A percentile compares a stretch with the other conserved stretches of the same genome.
Evolutionary conservation across 2,888 invertebrate genomes (phyloP).

Genomic region (Mechanitis mazaeus): DNA sequence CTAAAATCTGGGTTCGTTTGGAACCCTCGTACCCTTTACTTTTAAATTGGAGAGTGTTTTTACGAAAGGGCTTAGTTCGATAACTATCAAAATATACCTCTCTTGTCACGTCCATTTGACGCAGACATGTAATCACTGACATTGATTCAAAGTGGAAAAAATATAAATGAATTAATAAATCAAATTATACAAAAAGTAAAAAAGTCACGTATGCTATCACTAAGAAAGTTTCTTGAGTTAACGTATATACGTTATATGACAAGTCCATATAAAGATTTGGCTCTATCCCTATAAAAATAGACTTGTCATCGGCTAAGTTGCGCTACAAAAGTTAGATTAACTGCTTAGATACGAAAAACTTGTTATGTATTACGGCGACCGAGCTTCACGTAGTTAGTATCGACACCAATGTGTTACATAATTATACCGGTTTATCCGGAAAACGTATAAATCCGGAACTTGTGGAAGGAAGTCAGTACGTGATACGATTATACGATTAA

Average conservation of each 20-base stretch:
- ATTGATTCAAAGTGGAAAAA: no score
- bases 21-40: no score
- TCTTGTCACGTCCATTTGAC: no score
- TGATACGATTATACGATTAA: conserved; percentile 6
- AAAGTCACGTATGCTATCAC: no score
- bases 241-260: conserved; percentile 9
- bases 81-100: no score
- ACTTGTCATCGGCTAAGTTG: conserved; percentile 23
- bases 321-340: conserved; percentile 33
- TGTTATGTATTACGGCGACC: conserved; percentile 17
- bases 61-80: no score
- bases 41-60: no score
- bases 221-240: neutral
- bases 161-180: no score
- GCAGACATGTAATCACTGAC: no score
- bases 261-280: neutral
- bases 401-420: conserved; percentile 16
- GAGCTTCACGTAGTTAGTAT: conserved; percentile 17
- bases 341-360: conserved; percentile 27
- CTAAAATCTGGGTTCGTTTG: no score
- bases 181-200: no score
- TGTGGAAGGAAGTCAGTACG: conserved; percentile 9
- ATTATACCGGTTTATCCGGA: conserved; percentile 22
- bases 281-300: conserved; percentile 16
- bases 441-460: conserved; percentile 16